Conservation (phyloP, 2,797 vertebrate species). For the Siniperca undulata region DNA sequence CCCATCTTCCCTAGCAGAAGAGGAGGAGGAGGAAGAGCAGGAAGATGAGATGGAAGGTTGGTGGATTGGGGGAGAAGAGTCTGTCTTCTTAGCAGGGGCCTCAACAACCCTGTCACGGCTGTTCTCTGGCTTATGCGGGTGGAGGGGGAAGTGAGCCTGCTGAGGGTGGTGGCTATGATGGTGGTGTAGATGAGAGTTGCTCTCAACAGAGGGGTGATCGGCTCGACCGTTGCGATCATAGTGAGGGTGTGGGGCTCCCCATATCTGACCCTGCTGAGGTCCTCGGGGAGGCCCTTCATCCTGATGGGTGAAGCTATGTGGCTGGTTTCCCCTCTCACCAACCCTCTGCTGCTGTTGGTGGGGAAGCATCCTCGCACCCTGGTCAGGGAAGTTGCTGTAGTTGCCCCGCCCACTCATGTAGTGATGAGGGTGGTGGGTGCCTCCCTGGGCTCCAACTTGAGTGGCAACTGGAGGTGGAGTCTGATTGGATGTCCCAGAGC, state of each 20-base stretch:
- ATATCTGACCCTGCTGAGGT: constrained; percentile 85
- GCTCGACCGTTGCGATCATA: constrained; percentile 86
- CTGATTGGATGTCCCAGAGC: constrained; percentile 83
- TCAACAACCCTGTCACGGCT: constrained; percentile 78
- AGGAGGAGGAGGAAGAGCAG: constrained; percentile 87
- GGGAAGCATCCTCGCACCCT: constrained; percentile 78
- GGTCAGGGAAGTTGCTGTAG: constrained; percentile 86
- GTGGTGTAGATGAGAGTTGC: constrained; percentile 80
- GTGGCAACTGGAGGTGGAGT: constrained; percentile 83
- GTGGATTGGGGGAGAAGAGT: constrained; percentile 80
- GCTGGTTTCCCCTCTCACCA: constrained; percentile 72
- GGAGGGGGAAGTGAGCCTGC: constrained; percentile 81
- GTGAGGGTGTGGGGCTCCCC: constrained; percentile 83
- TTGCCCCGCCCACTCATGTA: constrained; percentile 86
- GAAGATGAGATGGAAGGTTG: constrained; percentile 85
- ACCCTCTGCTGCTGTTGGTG: constrained; percentile 83
- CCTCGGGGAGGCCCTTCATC: constrained; percentile 83
- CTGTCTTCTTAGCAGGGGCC: constrained; percentile 78
- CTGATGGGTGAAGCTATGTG: constrained; percentile 86
- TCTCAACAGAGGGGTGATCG: constrained; percentile 79
- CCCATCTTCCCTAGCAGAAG: constrained; percentile 84
- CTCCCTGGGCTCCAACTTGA: constrained; percentile 77
- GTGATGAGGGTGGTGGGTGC: constrained; percentile 82
- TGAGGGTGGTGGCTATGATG: constrained; percentile 80
- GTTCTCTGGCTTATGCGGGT: constrained; percentile 83